Evolutionary conservation across 37 sponge, comb jelly and placozoan genomes (phyloP), one percentile per base, ranked within the genome.

Genomic region (Chondrosia reniformis): DNA sequence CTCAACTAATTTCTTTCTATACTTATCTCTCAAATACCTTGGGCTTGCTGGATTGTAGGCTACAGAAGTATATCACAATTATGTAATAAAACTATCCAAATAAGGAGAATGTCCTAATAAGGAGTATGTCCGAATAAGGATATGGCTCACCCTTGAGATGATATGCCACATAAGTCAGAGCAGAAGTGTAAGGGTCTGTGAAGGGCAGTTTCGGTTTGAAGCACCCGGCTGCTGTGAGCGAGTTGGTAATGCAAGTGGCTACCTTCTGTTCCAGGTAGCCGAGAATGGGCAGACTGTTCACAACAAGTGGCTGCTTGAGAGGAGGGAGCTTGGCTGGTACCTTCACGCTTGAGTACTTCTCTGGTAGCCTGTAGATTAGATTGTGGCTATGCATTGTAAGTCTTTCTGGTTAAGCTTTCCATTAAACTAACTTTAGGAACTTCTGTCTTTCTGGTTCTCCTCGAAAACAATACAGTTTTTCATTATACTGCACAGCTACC

Each of bases 141-240:
- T n/a, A n/a, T n/a, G n/a, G n/a, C n/a, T n/a, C 28, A 96, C 97
- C 97, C 89, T 97, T 97, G 55, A 97, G 71, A 52, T 95, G 91
- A 19, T 84, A 84, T 25, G 88, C 98, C 30, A 95, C 80, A 85
- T 90, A 97, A 9, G 84, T 40, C 10, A 90, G 80, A 28, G 98
- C 95, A 33, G 93, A 92, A 71, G 78, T 46, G 30, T 81, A 78
- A 13, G 95, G 74, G 27, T 81, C 76, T 43, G 88, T 17, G 76
- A 95, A 97, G 8, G 98, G 98, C 72, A 78, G 85, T 76, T 92
- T 94, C 0, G 98, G 98, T 67, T 94, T 97, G 57, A 85, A 71
- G 55, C 61, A 79, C 0, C 95, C 93, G 30, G 89, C 85, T 40
- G 95, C 90, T 74, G 89, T 87, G 54, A 94, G 78, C 0, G 92